Percentiles rank a stretch among this genome's conserved stretches.
Evolutionary conservation across 1,140 invertebrate genomes (phyloP).

Genomic region (Aradophagus sp.): DNA sequence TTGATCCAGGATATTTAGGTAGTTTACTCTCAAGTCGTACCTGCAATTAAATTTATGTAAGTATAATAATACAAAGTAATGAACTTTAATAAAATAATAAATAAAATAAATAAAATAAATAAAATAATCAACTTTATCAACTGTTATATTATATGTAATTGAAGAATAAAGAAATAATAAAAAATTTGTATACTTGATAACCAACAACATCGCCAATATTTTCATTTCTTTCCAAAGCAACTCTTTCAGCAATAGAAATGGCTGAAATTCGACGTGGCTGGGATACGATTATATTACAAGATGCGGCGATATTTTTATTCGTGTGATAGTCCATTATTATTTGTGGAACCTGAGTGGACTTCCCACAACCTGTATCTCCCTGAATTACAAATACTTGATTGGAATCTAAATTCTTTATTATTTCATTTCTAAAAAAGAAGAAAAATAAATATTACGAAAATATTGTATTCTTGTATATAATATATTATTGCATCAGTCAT

Average conservation of each 20-base stretch:
- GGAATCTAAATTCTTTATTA: constrained; percentile 55
- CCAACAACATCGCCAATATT: constrained; percentile 87
- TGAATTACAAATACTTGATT: constrained; percentile 84
- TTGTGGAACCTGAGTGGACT: constrained; percentile 94
- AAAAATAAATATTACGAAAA: neutral
- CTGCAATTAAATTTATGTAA: no score
- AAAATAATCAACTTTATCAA: no score
- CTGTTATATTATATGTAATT: no score
- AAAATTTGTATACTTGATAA: constrained; percentile 85
- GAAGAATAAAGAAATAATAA: no score
- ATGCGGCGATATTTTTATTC: constrained; percentile 58
- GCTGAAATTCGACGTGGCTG: constrained; percentile 94
- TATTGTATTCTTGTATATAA: neutral
- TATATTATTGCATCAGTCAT: no score
- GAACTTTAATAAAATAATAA: no score
- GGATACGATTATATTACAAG: constrained; percentile 88
- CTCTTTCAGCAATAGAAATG: constrained; percentile 88
- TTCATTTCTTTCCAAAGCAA: constrained; percentile 88
- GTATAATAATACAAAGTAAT: no score
- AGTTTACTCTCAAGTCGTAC: constrained; percentile 44
- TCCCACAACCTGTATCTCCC: constrained; percentile 92
- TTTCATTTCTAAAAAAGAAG: constrained; percentile 55
- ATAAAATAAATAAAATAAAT: no score
- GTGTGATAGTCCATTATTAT: constrained; percentile 88
- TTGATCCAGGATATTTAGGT: constrained; percentile 70